A percentile compares a stretch with the other conserved stretches of the same genome.
Conservation (phyloP, 37 sponge, comb jelly and placozoan species). For the Eunapius fragilis region DNA sequence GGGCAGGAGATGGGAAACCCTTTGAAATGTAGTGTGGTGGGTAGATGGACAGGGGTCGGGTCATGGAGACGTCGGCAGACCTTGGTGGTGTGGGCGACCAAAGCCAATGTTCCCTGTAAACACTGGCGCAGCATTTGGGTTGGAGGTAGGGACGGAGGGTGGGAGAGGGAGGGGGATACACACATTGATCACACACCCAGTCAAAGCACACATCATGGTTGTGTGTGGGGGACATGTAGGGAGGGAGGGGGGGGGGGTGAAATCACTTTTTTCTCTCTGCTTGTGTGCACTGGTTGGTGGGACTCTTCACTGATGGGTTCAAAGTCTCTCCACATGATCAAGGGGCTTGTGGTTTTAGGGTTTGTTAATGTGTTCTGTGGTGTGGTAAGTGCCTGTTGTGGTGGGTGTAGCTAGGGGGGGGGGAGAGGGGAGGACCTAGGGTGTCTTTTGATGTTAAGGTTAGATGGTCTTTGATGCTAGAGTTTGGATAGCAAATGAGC, state of each 20-base stretch:
- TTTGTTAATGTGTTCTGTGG: background rate
- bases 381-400: background rate
- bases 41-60: background rate
- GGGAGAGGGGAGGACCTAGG: background rate
- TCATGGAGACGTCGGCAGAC: background rate
- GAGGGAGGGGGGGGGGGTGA: background rate
- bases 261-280: background rate
- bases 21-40: background rate
- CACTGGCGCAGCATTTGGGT: background rate
- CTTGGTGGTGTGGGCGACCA: background rate
- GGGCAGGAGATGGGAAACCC: background rate
- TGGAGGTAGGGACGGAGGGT: background rate
- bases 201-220: background rate
- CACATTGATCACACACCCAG: background rate
- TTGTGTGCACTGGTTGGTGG: background rate
- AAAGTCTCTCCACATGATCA: background rate
- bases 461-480: background rate
- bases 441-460: background rate
- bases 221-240: background rate
- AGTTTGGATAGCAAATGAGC: too few relatives aligned
- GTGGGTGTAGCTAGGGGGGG: background rate
- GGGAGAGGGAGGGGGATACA: background rate
- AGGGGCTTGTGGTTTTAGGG: background rate
- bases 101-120: background rate
- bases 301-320: background rate